Evolutionary conservation across 1,140 invertebrate species (phyloP).

Genomic region (Drosophila saltans): DNA sequence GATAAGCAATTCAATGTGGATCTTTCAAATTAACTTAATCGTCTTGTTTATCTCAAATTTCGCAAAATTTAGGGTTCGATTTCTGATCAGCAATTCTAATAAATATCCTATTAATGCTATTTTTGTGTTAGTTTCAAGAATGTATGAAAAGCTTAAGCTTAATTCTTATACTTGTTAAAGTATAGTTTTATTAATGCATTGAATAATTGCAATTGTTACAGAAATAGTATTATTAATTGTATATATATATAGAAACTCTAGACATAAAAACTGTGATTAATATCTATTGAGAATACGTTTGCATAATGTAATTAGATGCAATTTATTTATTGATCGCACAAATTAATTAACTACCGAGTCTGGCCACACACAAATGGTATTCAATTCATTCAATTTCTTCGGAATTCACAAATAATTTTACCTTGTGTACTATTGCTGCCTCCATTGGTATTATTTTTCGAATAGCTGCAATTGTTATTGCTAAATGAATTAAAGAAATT

Average conservation of each 20-base stretch:
- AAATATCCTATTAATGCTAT: too few species aligned
- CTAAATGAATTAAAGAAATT: slow-evolving; percentile 83
- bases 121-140: too few species aligned
- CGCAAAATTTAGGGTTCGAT: too few species aligned
- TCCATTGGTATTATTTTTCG: slow-evolving; percentile 61
- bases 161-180: too few species aligned
- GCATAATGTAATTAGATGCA: slow-evolving; percentile 1
- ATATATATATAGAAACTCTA: background rate
- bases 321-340: slow-evolving; percentile 58
- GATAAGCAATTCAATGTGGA: too few species aligned
- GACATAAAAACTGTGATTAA: background rate
- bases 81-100: too few species aligned
- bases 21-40: too few species aligned
- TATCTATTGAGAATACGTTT: background rate
- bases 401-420: slow-evolving; percentile 29
- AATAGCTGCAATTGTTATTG: slow-evolving; percentile 77
- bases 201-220: background rate
- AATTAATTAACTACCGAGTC: slow-evolving; percentile 58
- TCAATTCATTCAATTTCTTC: slow-evolving; percentile 51
- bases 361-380: slow-evolving; percentile 39
- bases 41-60: too few species aligned
- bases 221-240: background rate
- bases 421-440: slow-evolving; percentile 70
- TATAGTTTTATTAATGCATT: too few species aligned
- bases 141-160: too few species aligned